Percentiles rank a stretch among this genome's conserved stretches.
Conservation (phyloP, 2,797 vertebrate species). For the Microctenopoma lineatum region DNA sequence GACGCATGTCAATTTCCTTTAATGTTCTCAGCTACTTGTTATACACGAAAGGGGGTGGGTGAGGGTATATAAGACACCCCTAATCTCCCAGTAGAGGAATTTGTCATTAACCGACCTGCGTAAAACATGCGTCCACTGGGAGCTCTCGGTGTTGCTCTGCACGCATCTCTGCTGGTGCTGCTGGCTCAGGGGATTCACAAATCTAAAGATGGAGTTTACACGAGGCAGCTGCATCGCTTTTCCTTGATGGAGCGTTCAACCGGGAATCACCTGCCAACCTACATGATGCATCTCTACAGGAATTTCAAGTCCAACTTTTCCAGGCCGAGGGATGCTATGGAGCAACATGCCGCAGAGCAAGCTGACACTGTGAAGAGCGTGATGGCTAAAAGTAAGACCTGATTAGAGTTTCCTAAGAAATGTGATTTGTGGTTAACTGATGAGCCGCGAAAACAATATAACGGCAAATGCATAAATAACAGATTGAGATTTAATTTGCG, state of each 20-base stretch:
- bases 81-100: slow-evolving; percentile 61
- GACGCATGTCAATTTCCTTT: slow-evolving; percentile 85
- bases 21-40: slow-evolving; percentile 85
- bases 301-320: slow-evolving; percentile 78
- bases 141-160: slow-evolving; percentile 63
- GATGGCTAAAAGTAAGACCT: slow-evolving; percentile 84
- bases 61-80: slow-evolving; percentile 80
- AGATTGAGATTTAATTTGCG: not conserved
- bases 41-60: slow-evolving; percentile 78
- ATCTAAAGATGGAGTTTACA: slow-evolving; percentile 37
- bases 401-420: not conserved
- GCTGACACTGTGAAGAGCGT: slow-evolving; percentile 86
- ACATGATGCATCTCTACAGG: slow-evolving; percentile 86
- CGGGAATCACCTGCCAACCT: slow-evolving; percentile 75
- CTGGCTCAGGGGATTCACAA: slow-evolving; percentile 55
- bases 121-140: slow-evolving; percentile 75
- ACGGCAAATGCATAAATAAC: not conserved
- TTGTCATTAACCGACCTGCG: slow-evolving; percentile 68
- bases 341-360: slow-evolving; percentile 59
- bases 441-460: not conserved
- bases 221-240: slow-evolving; percentile 31
- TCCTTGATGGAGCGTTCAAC: slow-evolving; percentile 45
- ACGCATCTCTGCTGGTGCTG: slow-evolving; percentile 67
- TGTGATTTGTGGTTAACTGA: not conserved
- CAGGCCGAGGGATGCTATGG: slow-evolving; percentile 54